A percentile compares a stretch with the other conserved stretches of the same genome.
Evolutionary conservation across 2,888 invertebrate genomes (phyloP).

Genomic region (Sialis lutaria): DNA sequence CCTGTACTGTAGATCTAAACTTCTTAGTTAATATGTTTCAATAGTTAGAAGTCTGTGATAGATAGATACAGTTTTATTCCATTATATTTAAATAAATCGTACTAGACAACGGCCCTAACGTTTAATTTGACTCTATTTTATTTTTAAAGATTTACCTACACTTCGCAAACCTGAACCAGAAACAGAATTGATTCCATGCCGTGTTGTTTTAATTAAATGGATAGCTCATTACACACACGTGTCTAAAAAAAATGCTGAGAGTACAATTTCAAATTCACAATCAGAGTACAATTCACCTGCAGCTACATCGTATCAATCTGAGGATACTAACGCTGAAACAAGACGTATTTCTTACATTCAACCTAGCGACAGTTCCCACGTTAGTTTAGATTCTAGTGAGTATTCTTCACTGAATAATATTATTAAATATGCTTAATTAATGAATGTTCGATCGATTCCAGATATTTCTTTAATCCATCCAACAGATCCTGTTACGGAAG

Average conservation of each 20-base stretch:
- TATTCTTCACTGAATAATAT: background rate
- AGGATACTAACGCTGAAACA: constrained; percentile 22
- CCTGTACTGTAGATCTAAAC: no score
- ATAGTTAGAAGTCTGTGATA: no score
- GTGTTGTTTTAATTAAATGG: constrained; percentile 82
- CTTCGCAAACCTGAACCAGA: constrained; percentile 54
- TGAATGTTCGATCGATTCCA: constrained; percentile 11
- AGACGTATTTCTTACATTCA: constrained; percentile 19
- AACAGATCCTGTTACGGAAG: constrained; percentile 21
- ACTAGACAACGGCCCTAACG: no score
- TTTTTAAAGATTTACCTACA: constrained; percentile 45
- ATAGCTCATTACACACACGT: constrained; percentile 70
- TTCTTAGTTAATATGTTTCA: no score
- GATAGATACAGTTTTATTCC: no score
- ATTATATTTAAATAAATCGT: no score
- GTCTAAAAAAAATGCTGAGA: constrained; percentile 37
- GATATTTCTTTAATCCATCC: constrained; percentile 20
- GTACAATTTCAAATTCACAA: constrained; percentile 17
- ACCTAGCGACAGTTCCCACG: constrained; percentile 38
- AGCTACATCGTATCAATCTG: constrained; percentile 28
- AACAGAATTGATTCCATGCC: constrained; percentile 49
- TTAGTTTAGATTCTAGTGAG: constrained; percentile 42
- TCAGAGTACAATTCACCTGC: constrained; percentile 18
- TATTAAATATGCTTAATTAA: background rate
- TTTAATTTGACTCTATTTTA: background rate